Evolutionary conservation across 2,888 invertebrate genomes (phyloP).

Genomic region (Steinernema scapterisci): DNA sequence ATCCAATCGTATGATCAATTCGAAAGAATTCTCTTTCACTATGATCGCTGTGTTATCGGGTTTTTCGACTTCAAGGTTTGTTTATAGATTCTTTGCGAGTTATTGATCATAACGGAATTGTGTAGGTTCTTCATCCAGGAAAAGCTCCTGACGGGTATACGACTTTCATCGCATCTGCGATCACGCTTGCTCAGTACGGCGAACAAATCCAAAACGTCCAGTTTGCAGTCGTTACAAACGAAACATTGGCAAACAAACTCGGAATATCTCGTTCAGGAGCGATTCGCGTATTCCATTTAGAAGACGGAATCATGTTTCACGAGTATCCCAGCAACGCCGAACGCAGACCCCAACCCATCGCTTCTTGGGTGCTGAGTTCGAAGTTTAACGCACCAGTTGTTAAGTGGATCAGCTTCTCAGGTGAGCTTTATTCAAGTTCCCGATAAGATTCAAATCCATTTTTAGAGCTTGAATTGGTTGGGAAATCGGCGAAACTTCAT

Average conservation of each 20-base stretch:
- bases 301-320: background rate
- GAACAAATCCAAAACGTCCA: slow-evolving; percentile 10
- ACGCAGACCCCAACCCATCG: background rate
- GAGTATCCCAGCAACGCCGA: background rate
- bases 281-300: slow-evolving; percentile 12
- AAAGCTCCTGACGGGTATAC: slow-evolving; percentile 7
- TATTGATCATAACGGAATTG: too few species aligned
- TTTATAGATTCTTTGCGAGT: too few species aligned
- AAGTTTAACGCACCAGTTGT: background rate
- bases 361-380: background rate
- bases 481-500: slow-evolving; percentile 36
- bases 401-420: background rate
- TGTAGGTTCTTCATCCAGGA: background rate
- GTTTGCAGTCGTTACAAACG: slow-evolving; percentile 8
- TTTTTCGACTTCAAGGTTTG: slow-evolving; percentile 40
- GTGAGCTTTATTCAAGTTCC: background rate
- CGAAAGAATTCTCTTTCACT: background rate
- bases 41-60: slow-evolving; percentile 39
- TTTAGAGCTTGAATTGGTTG: slow-evolving; percentile 33
- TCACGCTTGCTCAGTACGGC: slow-evolving; percentile 27
- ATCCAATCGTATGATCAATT: slow-evolving; percentile 30
- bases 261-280: background rate
- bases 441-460: background rate
- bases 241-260: background rate
- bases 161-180: slow-evolving; percentile 34